These are phyloP conservation scores for Hydra vulgaris DNA, from an alignment of 30 jellyfish, hydroid and myxozoan species.

Conservation along the genomic window DNA sequence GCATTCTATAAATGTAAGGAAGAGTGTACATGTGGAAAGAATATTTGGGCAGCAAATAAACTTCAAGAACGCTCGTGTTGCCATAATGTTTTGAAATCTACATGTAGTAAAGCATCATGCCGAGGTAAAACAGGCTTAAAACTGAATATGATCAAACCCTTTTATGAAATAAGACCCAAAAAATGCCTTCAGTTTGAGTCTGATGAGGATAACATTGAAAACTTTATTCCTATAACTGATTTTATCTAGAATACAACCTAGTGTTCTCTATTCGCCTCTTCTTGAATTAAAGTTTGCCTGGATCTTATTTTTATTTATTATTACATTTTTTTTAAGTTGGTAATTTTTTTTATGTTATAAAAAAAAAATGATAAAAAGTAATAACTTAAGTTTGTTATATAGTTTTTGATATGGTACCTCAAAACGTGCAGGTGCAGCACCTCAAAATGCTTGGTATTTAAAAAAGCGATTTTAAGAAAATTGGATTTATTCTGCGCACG, in stretches of 20 bases:
- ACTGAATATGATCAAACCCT: too few relatives aligned
- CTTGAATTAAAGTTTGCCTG: too few relatives aligned
- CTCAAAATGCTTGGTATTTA: not conserved
- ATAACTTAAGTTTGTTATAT: not conserved
- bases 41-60: not conserved
- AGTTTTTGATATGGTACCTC: not conserved
- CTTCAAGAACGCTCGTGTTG: not conserved
- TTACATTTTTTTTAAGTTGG: not conserved
- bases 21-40: not conserved
- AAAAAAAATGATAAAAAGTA: not conserved
- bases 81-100: not conserved
- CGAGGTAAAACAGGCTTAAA: too few relatives aligned
- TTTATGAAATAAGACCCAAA: too few relatives aligned
- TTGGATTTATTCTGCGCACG: not conserved
- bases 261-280: not conserved
- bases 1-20: not conserved
- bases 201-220: not conserved
- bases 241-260: not conserved
- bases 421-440: not conserved
- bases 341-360: too few relatives aligned
- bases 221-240: not conserved
- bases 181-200: not conserved
- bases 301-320: not conserved
- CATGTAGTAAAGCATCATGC: too few relatives aligned
- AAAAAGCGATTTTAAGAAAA: not conserved